Base-by-base conservation (phyloP, 2,113 vertebrate species). In the Myotis lucifugus region DNA sequence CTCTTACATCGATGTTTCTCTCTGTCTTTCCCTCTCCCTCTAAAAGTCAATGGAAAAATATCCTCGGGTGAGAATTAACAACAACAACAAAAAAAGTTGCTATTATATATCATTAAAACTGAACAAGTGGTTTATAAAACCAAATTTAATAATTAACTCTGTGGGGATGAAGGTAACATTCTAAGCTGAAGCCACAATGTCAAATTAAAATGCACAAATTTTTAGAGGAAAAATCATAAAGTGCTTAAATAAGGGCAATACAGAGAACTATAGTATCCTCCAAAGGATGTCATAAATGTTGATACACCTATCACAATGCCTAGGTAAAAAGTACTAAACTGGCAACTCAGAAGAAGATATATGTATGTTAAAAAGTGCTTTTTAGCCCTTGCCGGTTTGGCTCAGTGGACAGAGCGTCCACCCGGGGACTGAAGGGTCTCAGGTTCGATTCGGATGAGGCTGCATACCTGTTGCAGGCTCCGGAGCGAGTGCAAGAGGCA, bases 131-230 rank as follows among this genome's bases (percentile, higher is more conserved):
- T 83, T 95, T 50, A 70, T 61, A 84, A 85, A 83, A 72, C 32
- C 23, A 82, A 85, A 52, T 59, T 83, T 93, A 82, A 5, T 56
- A 40, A 90, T 5, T 14, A 2, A 64, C 72, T 56, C 27, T 61
- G 3, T 92, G 34, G 21, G 25, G 19, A 61, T n/a, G 29, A 78
- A 32, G 32, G 32, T 40, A 70, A 10, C 11, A 83, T 52, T 88
- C 64, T 85, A 96, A 95, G 29, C 21, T 90, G 40, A 95, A 89
- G 40, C 27, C 50, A 91, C 29, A 95, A 73, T 56, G n/a, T 46
- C 85, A 96, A 88, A 88, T 72, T 88, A 93, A 83, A 87, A 90
- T 11, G 85, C 72, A n/a, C 9, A 81, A 78, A 89, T 46, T 85
- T 83, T 89, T 64, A 74, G 12, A 52, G 84, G 25, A 91, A 91